Evolutionary conservation across 2,888 invertebrate genomes (phyloP), one percentile per base, ranked within the genome.

Genomic region (Tenthredo livida): DNA sequence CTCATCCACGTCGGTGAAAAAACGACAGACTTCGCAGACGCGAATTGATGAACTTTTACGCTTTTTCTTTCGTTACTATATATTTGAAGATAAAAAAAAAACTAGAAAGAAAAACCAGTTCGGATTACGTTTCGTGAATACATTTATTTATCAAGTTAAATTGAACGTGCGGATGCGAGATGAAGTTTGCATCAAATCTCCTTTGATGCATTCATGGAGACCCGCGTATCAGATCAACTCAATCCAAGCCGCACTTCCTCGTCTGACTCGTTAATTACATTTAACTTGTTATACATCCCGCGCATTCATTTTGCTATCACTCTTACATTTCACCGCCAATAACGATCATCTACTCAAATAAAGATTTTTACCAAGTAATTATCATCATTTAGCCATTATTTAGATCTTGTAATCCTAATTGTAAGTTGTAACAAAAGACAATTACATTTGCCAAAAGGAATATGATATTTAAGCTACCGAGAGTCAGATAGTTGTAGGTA

Each of bases 231-330:
- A 86, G 87, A 87, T 87, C 84, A 87, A 83, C 85, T 86, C 86
- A 85, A 84, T 86, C 86, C 84, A 86, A 88, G 80, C 77, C 86
- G 85, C 86, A 89, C 88, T 89, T 89, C 89, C 88, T 87, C 87
- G 85, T 86, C 83, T 73, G 86, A 84, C 43, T 82, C 84, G 87
- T 87, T 89, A 89, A 90, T 90, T 90, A 87, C 88, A 88, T 87
- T 85, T 87, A 89, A 86, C 86, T 86, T 86, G 86, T 82, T 73
- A 83, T 87, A 86, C 86, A 86, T 83, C 78, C 84, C 65, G 21
- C 65, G 21, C 43, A 80, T 61, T 61, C 58, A 37, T 61, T 37
- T 80, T 17, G 21, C 58, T 54, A 80, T 58, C 65, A 43, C 80
- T 21, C 80, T 80, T 61, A 61, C 65, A 65, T 80, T 80, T 80